phyloP scores from a whole-genome alignment of 2,888 invertebrate species.

The Scaeva pyrastri region DNA sequence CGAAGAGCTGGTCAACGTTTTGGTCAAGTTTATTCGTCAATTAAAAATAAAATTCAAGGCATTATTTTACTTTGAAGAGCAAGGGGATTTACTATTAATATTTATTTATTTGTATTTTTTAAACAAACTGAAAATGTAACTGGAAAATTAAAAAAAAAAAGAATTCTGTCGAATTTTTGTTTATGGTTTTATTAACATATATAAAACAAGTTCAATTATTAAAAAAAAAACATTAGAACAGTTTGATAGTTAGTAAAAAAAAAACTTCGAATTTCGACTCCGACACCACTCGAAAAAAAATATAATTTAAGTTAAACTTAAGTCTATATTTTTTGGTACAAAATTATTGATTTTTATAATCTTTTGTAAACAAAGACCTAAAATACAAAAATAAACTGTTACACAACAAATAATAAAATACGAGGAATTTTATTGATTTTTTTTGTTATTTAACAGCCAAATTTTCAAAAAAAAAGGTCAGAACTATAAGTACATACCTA shows the following conservation, averaged over 20 bases:
- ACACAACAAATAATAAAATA: slow-evolving; percentile 3
- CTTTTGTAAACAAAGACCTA: background rate
- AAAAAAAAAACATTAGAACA: background rate
- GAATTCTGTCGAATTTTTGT: background rate
- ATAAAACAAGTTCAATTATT: no score
- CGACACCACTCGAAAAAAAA: background rate
- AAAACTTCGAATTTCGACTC: background rate
- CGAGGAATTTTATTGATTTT: slow-evolving; percentile 2
- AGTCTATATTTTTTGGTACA: slow-evolving; percentile 6
- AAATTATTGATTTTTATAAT: background rate
- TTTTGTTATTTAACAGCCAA: background rate
- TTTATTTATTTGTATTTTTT: background rate
- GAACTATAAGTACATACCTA: background rate
- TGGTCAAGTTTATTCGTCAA: slow-evolving; percentile 37
- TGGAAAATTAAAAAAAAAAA: slow-evolving; percentile 30
- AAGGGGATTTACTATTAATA: background rate
- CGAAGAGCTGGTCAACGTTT: slow-evolving; percentile 40
- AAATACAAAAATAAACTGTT: slow-evolving; percentile 20
- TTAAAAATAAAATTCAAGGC: slow-evolving; percentile 29
- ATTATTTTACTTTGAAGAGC: slow-evolving; percentile 1
- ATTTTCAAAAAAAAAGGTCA: background rate
- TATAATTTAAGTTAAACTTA: slow-evolving; percentile 12
- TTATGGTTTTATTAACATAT: no score
- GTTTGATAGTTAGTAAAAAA: background rate
- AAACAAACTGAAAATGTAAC: background rate